phyloP scores from a whole-genome alignment of 2,888 invertebrate species.

The Monopis laevigella region DNA sequence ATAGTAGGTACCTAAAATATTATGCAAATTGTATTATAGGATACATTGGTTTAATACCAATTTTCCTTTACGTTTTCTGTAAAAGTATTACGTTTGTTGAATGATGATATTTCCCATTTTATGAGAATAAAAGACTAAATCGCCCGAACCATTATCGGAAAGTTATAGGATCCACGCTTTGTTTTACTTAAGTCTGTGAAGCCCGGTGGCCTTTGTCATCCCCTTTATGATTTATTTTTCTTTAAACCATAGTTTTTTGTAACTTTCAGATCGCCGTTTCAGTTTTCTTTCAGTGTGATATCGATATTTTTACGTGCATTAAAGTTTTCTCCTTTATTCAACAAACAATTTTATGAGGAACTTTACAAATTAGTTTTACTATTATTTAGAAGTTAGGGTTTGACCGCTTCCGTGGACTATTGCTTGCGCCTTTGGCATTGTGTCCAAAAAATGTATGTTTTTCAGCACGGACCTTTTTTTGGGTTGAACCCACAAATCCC shows the following conservation, averaged over 20 bases:
- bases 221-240: conserved; percentile 10
- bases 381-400: no score
- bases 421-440: no score
- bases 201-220: conserved; percentile 4
- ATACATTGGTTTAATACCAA: conserved; percentile 9
- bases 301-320: no score
- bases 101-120: conserved; percentile 17
- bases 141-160: conserved; percentile 30
- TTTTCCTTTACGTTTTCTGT: conserved; percentile 2
- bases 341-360: no score
- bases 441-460: no score
- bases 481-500: no score
- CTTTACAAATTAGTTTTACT: no score
- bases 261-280: not conserved
- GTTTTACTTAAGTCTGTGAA: conserved; percentile 23
- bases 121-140: conserved; percentile 23
- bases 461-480: no score
- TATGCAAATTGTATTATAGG: not conserved
- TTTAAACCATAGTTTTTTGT: not conserved
- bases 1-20: no score
- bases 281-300: no score
- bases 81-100: conserved; percentile 19
- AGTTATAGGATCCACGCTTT: conserved; percentile 33
- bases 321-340: not conserved
- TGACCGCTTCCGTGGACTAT: no score